Conservation (phyloP, 2,888 invertebrate genomes). For the Agrilus mali region DNA sequence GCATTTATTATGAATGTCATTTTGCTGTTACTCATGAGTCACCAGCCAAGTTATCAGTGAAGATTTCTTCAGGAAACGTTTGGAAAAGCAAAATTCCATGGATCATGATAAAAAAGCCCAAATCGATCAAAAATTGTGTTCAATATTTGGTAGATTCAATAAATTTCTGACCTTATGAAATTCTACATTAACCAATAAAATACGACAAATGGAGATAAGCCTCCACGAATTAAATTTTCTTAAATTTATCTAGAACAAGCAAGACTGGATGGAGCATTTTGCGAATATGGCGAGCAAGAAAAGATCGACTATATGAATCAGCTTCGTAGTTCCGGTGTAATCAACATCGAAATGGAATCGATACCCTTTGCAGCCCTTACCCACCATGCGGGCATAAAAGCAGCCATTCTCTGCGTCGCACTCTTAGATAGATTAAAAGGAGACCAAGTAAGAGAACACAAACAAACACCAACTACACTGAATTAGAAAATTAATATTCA, state of each 20-base stretch:
- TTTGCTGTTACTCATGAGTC: too few relatives aligned
- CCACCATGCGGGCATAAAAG: slow-evolving; percentile 82
- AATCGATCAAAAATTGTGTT: too few relatives aligned
- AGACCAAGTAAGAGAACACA: slow-evolving; percentile 61
- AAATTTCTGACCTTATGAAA: too few relatives aligned
- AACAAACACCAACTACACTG: too few relatives aligned
- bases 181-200: too few relatives aligned
- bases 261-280: slow-evolving; percentile 91
- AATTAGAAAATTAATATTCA: too few relatives aligned
- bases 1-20: too few relatives aligned
- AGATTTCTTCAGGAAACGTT: too few relatives aligned
- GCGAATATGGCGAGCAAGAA: slow-evolving; percentile 82
- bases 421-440: slow-evolving; percentile 84
- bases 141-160: too few relatives aligned
- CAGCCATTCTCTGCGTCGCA: slow-evolving; percentile 90
- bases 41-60: too few relatives aligned
- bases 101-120: too few relatives aligned
- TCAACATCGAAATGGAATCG: slow-evolving; percentile 97
- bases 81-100: too few relatives aligned
- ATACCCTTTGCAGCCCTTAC: slow-evolving; percentile 88
- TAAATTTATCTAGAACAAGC: slow-evolving; percentile 60
- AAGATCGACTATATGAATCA: slow-evolving; percentile 77
- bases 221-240: background rate
- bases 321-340: slow-evolving; percentile 65
- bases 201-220: background rate